Conservation (phyloP, 2,113 vertebrate species). For the Scatophagus argus region DNA sequence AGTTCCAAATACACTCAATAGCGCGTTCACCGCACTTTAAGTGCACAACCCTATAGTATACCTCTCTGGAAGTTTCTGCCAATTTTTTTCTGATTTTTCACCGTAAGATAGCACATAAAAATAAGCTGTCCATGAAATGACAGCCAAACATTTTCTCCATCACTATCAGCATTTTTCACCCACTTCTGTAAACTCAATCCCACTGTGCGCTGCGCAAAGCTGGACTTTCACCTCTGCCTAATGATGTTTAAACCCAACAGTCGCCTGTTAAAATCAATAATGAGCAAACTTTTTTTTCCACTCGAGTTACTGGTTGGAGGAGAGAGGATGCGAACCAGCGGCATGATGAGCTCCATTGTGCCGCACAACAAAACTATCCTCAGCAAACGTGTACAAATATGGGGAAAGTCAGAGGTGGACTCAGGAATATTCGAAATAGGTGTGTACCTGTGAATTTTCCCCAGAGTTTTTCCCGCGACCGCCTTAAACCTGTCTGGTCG, state of each 20-base stretch:
- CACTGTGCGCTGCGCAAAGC: neutral
- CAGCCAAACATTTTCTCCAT: neutral
- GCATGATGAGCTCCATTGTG: neutral
- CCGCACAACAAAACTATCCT: neutral
- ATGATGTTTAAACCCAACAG: neutral
- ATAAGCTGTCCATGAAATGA: neutral
- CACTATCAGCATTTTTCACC: neutral
- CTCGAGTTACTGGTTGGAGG: neutral
- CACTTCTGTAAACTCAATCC: neutral
- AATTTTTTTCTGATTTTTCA: neutral
- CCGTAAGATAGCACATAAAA: neutral
- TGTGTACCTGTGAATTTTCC: slow-evolving; percentile 85
- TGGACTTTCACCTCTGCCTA: neutral
- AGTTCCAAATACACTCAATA: neutral
- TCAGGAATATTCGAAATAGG: neutral
- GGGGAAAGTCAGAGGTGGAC: slow-evolving; percentile 9
- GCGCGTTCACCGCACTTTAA: neutral
- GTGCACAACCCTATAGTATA: neutral
- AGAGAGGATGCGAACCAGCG: neutral
- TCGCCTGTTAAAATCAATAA: slow-evolving; percentile 5
- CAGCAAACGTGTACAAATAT: slow-evolving; percentile 23
- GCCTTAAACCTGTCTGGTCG: slow-evolving; percentile 87
- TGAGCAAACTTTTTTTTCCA: slow-evolving; percentile 29
- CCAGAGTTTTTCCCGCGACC: slow-evolving; percentile 83
- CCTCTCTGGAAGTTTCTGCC: neutral